phyloP scores from a whole-genome alignment of 2,888 invertebrate species.

The Platycnemis pennipes region DNA sequence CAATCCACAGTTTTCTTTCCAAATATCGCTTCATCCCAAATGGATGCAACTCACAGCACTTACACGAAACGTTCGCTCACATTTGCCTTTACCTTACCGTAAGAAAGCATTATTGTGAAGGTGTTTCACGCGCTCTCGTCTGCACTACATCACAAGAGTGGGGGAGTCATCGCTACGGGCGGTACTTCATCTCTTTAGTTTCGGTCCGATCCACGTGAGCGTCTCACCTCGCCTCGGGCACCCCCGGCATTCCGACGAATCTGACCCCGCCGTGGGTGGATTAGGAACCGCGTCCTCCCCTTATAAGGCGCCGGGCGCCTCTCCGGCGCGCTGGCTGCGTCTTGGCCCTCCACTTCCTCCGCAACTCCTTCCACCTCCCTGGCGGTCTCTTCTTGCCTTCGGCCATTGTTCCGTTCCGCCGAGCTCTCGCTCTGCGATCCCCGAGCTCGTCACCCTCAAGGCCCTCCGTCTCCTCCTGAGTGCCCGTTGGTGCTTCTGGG shows the following conservation, averaged over 20 bases:
- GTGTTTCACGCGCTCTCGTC: no score
- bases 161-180: no score
- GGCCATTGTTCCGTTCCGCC: not conserved
- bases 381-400: not conserved
- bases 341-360: no score
- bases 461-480: not conserved
- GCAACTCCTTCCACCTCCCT: not conserved
- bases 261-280: not conserved
- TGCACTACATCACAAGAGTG: no score
- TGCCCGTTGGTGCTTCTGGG: no score
- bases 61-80: no score
- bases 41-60: no score
- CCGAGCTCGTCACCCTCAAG: not conserved
- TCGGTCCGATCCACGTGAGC: not conserved
- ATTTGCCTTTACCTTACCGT: no score
- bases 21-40: no score
- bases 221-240: not conserved
- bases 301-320: not conserved
- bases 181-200: no score
- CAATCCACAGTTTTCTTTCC: no score
- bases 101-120: no score
- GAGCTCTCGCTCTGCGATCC: not conserved
- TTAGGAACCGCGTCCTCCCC: not conserved
- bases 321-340: not conserved
- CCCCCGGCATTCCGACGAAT: not conserved